Conservation (phyloP, 2,797 vertebrate genomes). For the Adelosebastes latens region DNA sequence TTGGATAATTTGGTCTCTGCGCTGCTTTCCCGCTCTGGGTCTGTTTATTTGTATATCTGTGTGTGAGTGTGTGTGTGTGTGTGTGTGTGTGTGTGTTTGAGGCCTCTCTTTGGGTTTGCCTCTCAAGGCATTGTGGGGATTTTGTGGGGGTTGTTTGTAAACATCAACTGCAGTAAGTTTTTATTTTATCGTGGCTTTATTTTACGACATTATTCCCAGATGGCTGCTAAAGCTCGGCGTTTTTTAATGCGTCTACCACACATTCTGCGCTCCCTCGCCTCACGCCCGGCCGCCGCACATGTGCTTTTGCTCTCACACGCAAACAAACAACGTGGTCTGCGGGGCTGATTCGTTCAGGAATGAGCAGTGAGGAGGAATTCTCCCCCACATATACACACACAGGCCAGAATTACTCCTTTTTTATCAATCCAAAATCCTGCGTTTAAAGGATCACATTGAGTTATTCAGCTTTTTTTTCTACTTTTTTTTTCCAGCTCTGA, state of each 20-base stretch:
- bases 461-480: constrained; percentile 68
- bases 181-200: constrained; percentile 76
- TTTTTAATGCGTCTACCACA: constrained; percentile 45
- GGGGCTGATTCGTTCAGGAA: constrained; percentile 30
- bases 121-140: constrained; percentile 62
- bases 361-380: not conserved
- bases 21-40: constrained; percentile 49
- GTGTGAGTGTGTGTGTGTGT: constrained; percentile 12
- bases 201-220: constrained; percentile 81
- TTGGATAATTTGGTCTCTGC: constrained; percentile 63
- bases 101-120: constrained; percentile 38
- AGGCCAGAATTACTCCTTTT: constrained; percentile 5
- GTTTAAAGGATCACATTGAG: constrained; percentile 54
- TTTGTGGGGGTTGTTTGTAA: constrained; percentile 78
- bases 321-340: constrained; percentile 62
- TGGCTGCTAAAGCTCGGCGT: constrained; percentile 61
- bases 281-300: constrained; percentile 27
- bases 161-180: constrained; percentile 75
- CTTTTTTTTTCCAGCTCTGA: constrained; percentile 65
- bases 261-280: constrained; percentile 40
- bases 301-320: constrained; percentile 48
- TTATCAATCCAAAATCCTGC: constrained; percentile 24
- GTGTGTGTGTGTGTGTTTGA: constrained; percentile 21
- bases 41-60: constrained; percentile 66
- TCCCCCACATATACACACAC: not conserved